Conservation (phyloP, 2,113 vertebrate genomes). For the Diadophis punctatus region DNA sequence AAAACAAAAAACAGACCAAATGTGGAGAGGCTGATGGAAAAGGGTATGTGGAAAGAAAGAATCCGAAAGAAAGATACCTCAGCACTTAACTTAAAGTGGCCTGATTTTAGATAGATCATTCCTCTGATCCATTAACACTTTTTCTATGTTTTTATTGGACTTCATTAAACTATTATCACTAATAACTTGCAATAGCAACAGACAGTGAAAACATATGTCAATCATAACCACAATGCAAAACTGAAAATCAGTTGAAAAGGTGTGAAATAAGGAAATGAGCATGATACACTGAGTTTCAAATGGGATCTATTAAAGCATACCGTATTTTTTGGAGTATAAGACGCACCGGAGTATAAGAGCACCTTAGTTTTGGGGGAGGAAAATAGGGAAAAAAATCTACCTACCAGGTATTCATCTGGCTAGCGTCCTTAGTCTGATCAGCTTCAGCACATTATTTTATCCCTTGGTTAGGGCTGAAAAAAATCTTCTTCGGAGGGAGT, state of each 20-base stretch:
- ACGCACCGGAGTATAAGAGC: too few species aligned
- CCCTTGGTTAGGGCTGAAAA: too few species aligned
- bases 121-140: not conserved
- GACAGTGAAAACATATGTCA: not conserved
- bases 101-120: not conserved
- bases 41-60: not conserved
- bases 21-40: conserved; percentile 1
- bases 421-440: too few species aligned
- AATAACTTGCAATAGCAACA: not conserved
- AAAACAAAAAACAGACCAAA: conserved; percentile 44
- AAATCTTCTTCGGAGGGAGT: too few species aligned
- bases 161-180: conserved; percentile 3
- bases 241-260: not conserved
- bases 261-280: not conserved
- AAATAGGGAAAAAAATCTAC: too few species aligned
- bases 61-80: not conserved
- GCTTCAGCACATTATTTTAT: too few species aligned
- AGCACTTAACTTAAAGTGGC: not conserved
- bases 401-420: too few species aligned
- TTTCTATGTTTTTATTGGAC: conserved; percentile 1
- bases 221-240: not conserved
- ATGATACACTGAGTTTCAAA: not conserved
- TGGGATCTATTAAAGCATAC: not conserved
- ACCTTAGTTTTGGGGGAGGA: too few species aligned
- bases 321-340: too few species aligned